Evolutionary conservation across 2,797 vertebrate species (phyloP), one percentile per base, ranked within the genome.

Genomic region (Girardinus metallicus): DNA sequence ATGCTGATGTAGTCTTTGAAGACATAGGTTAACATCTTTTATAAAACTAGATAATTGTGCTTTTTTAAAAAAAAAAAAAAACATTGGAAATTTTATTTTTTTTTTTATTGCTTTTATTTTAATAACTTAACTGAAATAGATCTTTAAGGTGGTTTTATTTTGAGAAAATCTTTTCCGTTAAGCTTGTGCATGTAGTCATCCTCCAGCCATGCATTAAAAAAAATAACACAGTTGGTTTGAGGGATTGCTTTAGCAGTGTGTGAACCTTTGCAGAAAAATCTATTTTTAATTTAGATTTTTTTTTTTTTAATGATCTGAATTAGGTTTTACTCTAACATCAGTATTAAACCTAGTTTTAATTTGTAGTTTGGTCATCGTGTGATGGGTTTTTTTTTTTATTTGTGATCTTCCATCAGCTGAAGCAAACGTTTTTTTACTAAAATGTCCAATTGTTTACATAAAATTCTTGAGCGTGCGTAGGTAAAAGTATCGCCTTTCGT

Each of bases 401-500:
- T 29, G 18, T 73, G 18, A 57, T 78, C 21, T 74, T 44, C 39
- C 31, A 68, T 34, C 23, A 39, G n/a, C 41, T 60, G 39, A 16
- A 71, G 43, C 41, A 29, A 71, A 71, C 41, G n/a, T 1, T 53
- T 29, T 43, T 29, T 29, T 2, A n/a, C 23, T 44, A 44, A 71
- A 71, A 71, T 71, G 41, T 79, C 55, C 21, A 78, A 62, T 78
- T 73, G 13, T 84, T 60, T 76, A 62, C 47, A 55, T 57, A 51
- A 21, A 29, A 15, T 23, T 57, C 34, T 9, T 44, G 16, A n/a
- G 26, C 15, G 34, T 66, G 36, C 7, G 3, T 41, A 53, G 49
- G 12, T 26, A 41, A 53, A 74, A 7, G 23, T 26, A 18, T 53
- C 9, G 64, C 66, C 43, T 71, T 71, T 46, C 43, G 3, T 71